Percentiles rank a stretch among this genome's conserved stretches.
Evolutionary conservation across 2,888 invertebrate species (phyloP).

Genomic region (Patella caerulea): DNA sequence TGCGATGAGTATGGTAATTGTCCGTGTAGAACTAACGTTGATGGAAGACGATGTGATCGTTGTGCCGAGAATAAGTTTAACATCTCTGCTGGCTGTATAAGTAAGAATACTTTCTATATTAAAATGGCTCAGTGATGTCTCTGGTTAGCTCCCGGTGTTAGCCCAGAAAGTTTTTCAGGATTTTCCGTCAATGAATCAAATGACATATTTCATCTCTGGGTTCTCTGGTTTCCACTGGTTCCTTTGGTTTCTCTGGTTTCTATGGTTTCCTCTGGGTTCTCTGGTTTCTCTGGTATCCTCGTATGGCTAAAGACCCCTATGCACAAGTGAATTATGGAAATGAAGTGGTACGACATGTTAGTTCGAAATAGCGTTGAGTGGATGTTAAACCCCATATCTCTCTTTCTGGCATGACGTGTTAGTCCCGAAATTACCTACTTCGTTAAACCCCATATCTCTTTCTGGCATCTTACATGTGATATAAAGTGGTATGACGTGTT

Average conservation of each 20-base stretch:
- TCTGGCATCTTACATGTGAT: neutral
- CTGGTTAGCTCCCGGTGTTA: too few relatives aligned
- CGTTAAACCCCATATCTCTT: neutral
- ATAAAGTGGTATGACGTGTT: neutral
- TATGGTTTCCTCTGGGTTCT: neutral
- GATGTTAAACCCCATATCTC: too few relatives aligned
- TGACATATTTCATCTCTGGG: neutral
- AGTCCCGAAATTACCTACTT: too few relatives aligned
- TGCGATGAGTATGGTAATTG: constrained; percentile 83
- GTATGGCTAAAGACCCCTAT: too few relatives aligned
- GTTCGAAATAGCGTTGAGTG: too few relatives aligned
- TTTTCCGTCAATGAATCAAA: too few relatives aligned
- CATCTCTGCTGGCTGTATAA: constrained; percentile 82
- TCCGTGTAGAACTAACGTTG: constrained; percentile 78
- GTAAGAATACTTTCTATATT: constrained; percentile 47
- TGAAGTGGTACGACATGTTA: too few relatives aligned
- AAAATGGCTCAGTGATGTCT: too few relatives aligned
- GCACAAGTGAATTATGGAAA: too few relatives aligned
- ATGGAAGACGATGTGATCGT: constrained; percentile 92
- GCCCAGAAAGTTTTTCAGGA: too few relatives aligned
- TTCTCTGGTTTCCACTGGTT: neutral
- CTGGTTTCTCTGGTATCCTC: too few relatives aligned
- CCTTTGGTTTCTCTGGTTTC: neutral
- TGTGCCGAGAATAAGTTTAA: constrained; percentile 97
- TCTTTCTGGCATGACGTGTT: too few relatives aligned